Base-by-base conservation (phyloP, 2,797 vertebrate genomes). In the Etheostoma nigrum region DNA sequence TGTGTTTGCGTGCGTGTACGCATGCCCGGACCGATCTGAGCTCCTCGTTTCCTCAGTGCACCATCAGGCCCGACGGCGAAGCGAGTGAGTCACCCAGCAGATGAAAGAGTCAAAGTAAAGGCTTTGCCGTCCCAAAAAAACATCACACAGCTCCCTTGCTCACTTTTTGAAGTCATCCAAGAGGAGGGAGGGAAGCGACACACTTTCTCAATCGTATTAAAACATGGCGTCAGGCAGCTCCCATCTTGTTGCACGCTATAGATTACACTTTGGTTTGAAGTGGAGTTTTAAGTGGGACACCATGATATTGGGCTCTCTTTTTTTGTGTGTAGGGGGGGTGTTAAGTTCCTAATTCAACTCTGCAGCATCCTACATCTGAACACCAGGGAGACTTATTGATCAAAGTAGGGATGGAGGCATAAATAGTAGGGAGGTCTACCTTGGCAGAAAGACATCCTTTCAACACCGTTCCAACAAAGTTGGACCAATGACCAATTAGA, bases 91-190 rank as follows among this genome's bases (percentile, higher is more conserved):
- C 92, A 93, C 87, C 86, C 86, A 79, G 85, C 91, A 94, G 89
- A 94, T 94, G 92, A 93, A 94, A 94, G 92, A 92, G 93, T 91
- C 90, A 90, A 88, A 91, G 92, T 91, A 91, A 92, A 93, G 86
- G 87, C 90, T 92, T 67, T 86, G 88, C 85, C 82, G 77, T 92
- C 91, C 91, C 87, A 87, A 92, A 91, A 91, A 92, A 91, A 91
- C 90, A 93, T 91, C 92, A 93, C 91, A 92, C 90, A 67, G 91
- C 81, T 93, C 87, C 87, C 88, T 89, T 81, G 86, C 89, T 89
- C 90, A 89, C 86, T 90, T 92, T 92, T 92, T 92, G 88, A 93
- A 93, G 91, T 94, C 89, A 66, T 92, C 90, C 86, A 86, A 92
- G 84, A 88, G 87, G 87, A 92, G 89, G 91, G 90, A 92, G 91